These are phyloP conservation scores for Pteropus alecto DNA, from an alignment of 2,113 vertebrate genomes.

Conservation along the genomic window DNA sequence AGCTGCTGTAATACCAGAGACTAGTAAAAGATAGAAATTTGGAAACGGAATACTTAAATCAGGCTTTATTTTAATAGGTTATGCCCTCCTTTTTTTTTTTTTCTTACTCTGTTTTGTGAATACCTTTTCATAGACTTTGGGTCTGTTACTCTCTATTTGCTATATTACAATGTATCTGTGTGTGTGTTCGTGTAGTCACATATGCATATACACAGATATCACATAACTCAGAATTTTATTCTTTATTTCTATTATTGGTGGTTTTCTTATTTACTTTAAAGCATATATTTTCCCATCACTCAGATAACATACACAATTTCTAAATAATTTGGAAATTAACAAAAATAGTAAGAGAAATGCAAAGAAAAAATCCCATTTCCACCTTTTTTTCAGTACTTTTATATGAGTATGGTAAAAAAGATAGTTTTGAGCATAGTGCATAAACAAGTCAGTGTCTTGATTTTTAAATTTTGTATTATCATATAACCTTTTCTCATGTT, in stretches of 20 bases:
- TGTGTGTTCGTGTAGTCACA: not conserved
- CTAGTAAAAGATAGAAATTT: not conserved
- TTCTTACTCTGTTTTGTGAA: not conserved
- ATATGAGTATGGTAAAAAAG: not conserved
- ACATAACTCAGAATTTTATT: not conserved
- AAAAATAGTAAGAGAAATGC: not conserved
- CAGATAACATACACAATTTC: not conserved
- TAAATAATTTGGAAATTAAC: not conserved
- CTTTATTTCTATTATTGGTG: not conserved
- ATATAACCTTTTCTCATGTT: not conserved
- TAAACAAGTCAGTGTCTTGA: not conserved
- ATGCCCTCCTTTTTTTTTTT: not conserved
- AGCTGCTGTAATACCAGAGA: not conserved
- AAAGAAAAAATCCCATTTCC: not conserved
- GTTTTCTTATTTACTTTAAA: not conserved
- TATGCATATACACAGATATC: not conserved
- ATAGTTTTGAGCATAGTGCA: not conserved
- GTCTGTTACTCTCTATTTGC: not conserved
- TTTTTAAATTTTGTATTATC: not conserved
- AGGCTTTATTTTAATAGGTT: not conserved
- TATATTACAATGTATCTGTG: not conserved
- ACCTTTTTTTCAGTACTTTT: not conserved
- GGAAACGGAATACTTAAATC: not conserved
- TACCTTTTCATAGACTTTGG: not conserved
- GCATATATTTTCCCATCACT: not conserved